phyloP scores from a whole-genome alignment of 2,113 vertebrate species.

The Gallinago paraguaiae region DNA sequence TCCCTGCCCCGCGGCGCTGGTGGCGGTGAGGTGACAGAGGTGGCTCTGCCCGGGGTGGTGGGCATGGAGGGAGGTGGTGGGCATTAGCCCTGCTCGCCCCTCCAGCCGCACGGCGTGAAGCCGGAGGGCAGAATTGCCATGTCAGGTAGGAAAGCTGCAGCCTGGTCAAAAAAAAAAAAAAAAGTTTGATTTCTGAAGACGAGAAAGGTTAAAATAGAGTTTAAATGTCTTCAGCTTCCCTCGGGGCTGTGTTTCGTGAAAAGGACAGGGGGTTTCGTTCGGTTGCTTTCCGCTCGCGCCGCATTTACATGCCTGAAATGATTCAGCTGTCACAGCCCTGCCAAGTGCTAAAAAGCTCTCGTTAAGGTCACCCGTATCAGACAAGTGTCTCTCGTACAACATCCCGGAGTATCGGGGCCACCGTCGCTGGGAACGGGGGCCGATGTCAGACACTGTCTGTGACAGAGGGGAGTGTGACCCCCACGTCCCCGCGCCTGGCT shows the following conservation, averaged over 20 bases:
- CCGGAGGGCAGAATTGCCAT: neutral
- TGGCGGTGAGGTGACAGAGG: neutral
- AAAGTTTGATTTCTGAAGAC: neutral
- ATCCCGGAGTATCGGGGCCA: neutral
- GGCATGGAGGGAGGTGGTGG: neutral
- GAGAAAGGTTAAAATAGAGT: neutral
- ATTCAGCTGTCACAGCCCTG: neutral
- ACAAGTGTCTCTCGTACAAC: neutral
- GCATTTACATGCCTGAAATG: neutral
- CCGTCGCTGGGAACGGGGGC: neutral
- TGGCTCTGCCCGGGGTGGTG: neutral
- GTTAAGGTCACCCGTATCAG: conserved; percentile 8
- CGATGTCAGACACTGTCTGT: neutral
- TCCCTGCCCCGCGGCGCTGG: neutral
- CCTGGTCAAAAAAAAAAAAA: neutral
- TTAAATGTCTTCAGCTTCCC: neutral
- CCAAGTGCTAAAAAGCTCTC: neutral
- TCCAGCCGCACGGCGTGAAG: neutral
- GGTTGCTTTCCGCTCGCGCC: accelerated
- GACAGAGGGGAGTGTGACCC: neutral
- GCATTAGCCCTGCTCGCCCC: neutral
- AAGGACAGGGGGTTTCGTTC: neutral
- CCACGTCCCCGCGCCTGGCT: accelerated
- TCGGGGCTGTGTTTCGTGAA: neutral
- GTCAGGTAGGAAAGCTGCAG: neutral